A percentile compares a stretch with the other conserved stretches of the same genome.
Evolutionary conservation across 2,797 vertebrate genomes (phyloP).

Genomic region (Orestias chungarensis): DNA sequence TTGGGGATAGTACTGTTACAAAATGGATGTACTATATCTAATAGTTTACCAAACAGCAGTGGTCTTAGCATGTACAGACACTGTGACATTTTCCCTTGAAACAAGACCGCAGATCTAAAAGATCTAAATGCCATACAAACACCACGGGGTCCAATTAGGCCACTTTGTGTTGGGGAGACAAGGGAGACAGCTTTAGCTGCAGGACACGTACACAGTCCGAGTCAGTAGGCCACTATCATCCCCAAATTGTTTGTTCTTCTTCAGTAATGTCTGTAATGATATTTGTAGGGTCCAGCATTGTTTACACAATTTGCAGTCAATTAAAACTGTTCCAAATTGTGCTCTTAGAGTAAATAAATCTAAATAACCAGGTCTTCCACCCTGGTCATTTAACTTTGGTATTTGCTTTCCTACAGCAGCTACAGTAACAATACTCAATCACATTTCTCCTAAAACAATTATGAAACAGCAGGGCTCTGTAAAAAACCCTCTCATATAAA

Average conservation of each 20-base stretch:
- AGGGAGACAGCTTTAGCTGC: slow-evolving; percentile 5
- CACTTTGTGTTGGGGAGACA: slow-evolving; percentile 52
- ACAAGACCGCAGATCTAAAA: slow-evolving; percentile 39
- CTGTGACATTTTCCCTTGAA: slow-evolving; percentile 72
- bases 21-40: slow-evolving; percentile 22
- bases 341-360: not conserved
- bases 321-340: not conserved
- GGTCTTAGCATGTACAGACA: slow-evolving; percentile 37
- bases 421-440: not conserved
- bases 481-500: not conserved
- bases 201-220: slow-evolving; percentile 13
- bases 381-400: not conserved
- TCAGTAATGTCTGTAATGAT: slow-evolving; percentile 67
- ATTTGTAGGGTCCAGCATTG: slow-evolving; percentile 41
- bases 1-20: slow-evolving; percentile 30
- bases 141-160: slow-evolving; percentile 76
- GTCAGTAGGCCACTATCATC: slow-evolving; percentile 37
- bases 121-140: slow-evolving; percentile 72
- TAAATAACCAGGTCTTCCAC: not conserved
- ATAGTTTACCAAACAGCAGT: slow-evolving; percentile 47
- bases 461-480: slow-evolving; percentile 2
- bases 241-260: slow-evolving; percentile 63
- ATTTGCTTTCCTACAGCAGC: not conserved
- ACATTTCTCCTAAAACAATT: not conserved
- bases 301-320: not conserved